phyloP scores from a whole-genome alignment of 2,113 vertebrate genomes.

The Corythoichthys intestinalis region DNA sequence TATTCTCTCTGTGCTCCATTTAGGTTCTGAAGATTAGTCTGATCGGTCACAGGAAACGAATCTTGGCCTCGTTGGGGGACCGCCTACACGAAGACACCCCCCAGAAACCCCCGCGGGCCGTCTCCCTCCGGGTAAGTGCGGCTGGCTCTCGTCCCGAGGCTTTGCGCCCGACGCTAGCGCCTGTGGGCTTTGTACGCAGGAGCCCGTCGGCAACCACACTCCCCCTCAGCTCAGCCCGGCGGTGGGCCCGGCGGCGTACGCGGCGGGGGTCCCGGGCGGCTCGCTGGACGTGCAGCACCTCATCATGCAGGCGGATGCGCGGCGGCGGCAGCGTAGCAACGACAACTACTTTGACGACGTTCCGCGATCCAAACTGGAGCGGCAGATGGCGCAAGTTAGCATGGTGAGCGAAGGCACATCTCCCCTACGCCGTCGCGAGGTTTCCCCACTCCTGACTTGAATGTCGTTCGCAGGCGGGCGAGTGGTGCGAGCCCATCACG shows the following conservation, averaged over 20 bases:
- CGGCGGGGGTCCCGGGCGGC: slow-evolving; percentile 79
- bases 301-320: slow-evolving; percentile 99
- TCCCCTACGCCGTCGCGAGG: no score
- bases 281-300: slow-evolving; percentile 99
- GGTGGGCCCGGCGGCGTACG: slow-evolving; percentile 90
- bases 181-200: slow-evolving; percentile 62
- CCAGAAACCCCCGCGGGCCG: slow-evolving; percentile 91
- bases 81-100: slow-evolving; percentile 93
- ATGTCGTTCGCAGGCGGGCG: slow-evolving; percentile 85
- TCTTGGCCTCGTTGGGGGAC: slow-evolving; percentile 92
- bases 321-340: slow-evolving; percentile 96
- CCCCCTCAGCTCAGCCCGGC: slow-evolving; percentile 96
- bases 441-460: neutral
- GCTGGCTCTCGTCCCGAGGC: neutral
- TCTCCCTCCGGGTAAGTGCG: slow-evolving; percentile 88
- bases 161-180: slow-evolving; percentile 4
- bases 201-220: slow-evolving; percentile 95
- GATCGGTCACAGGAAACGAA: slow-evolving; percentile 92
- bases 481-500: slow-evolving; percentile 98
- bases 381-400: slow-evolving; percentile 99
- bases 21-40: slow-evolving; percentile 95
- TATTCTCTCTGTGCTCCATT: slow-evolving; percentile 15
- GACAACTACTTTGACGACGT: slow-evolving; percentile 99
- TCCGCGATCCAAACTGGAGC: slow-evolving; percentile 97
- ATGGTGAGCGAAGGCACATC: slow-evolving; percentile 68